Evolutionary conservation across 2,888 invertebrate genomes (phyloP).

Genomic region (Sarcophaga carnaria): DNA sequence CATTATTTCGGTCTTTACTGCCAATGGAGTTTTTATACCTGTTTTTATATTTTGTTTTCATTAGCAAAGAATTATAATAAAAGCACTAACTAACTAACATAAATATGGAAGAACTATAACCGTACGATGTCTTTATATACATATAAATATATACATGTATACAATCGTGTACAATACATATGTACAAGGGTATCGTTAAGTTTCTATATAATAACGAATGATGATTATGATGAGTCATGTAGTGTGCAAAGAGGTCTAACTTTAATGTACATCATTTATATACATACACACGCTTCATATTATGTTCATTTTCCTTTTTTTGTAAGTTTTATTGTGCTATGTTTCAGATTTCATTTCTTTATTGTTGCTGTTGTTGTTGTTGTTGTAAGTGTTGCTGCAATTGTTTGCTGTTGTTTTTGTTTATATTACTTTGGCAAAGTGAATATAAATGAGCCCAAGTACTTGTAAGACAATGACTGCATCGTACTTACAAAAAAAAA

Average conservation of each 20-base stretch:
- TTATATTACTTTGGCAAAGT: conserved; percentile 35
- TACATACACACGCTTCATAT: too few species aligned
- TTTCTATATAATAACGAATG: conserved; percentile 23
- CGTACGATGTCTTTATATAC: too few species aligned
- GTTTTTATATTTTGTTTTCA: neutral
- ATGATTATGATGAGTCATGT: conserved; percentile 44
- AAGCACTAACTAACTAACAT: conserved; percentile 4
- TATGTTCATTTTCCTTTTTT: neutral
- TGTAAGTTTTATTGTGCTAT: conserved; percentile 12
- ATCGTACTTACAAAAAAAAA: conserved; percentile 32
- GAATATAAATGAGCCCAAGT: conserved; percentile 60
- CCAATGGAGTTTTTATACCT: neutral
- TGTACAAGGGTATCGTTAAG: too few species aligned
- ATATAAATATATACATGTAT: neutral
- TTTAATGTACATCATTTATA: neutral
- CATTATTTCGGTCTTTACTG: neutral
- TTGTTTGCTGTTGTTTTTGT: conserved; percentile 1
- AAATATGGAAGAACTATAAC: conserved; percentile 5
- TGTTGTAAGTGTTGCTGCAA: conserved; percentile 4
- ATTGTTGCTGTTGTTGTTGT: conserved; percentile 32
- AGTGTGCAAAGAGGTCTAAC: conserved; percentile 37
- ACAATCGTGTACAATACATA: too few species aligned
- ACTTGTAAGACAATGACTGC: conserved; percentile 63
- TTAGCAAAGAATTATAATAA: neutral
- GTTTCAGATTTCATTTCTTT: conserved; percentile 1